These are phyloP conservation scores for Chaetodon trifascialis DNA, from an alignment of 2,113 vertebrate genomes.

Conservation along the genomic window DNA sequence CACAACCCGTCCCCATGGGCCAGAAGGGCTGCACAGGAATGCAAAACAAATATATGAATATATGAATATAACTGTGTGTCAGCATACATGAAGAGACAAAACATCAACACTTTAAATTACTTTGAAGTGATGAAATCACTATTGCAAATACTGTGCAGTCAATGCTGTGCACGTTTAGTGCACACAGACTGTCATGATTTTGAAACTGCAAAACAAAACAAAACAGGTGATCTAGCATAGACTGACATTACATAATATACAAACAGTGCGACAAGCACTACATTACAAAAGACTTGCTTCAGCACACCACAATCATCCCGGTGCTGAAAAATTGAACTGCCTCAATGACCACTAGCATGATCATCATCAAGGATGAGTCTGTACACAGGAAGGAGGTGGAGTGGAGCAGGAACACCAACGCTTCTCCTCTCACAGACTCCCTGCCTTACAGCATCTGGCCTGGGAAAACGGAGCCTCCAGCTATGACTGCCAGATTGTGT, in stretches of 20 bases:
- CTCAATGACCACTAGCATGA: background rate
- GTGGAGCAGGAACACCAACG: background rate
- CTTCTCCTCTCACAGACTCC: background rate
- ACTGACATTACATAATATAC: background rate
- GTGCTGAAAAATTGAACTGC: background rate
- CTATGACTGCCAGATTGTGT: background rate
- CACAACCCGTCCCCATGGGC: conserved; percentile 99
- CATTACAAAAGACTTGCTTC: background rate
- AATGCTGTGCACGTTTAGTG: background rate
- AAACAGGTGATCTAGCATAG: background rate
- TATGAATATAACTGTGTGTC: background rate
- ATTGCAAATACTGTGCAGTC: background rate
- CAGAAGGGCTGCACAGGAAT: conserved; percentile 91
- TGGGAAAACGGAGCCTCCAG: conserved; percentile 4
- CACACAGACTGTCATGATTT: background rate
- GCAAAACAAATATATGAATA: conserved; percentile 2
- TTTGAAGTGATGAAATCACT: background rate
- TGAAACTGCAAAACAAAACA: background rate
- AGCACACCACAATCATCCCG: background rate
- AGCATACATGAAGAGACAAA: background rate
- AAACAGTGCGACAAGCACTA: background rate
- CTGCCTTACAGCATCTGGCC: background rate
- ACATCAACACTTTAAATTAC: background rate
- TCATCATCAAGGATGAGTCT: background rate
- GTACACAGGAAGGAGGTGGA: background rate